Conservation (phyloP, 2,888 invertebrate genomes). For the Leptinotarsa tumamoca region DNA sequence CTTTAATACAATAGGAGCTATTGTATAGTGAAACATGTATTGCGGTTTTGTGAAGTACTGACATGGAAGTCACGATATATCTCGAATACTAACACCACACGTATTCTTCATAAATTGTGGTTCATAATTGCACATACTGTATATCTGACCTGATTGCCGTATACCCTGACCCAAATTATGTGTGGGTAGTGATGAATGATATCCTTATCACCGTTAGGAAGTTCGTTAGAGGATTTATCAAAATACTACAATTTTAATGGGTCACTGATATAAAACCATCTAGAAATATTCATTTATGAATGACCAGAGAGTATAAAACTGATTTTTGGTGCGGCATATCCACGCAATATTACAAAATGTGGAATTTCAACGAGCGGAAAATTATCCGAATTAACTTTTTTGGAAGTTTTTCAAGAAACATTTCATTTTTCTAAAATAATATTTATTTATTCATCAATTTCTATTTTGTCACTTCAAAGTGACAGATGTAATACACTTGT, state of each 20-base stretch:
- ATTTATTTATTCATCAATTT: no score
- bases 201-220: constrained; percentile 16
- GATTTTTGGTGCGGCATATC: neutral
- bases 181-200: constrained; percentile 22
- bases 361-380: neutral
- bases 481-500: no score
- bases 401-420: neutral
- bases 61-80: no score
- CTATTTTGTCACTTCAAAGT: no score
- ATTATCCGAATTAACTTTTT: neutral
- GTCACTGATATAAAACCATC: constrained; percentile 10
- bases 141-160: constrained; percentile 23
- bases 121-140: neutral
- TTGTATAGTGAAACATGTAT: no score
- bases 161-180: constrained; percentile 23
- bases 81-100: no score
- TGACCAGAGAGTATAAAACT: neutral
- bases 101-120: no score
- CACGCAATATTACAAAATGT: neutral
- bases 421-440: no score
- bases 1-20: no score
- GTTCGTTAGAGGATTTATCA: constrained; percentile 14
- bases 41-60: no score
- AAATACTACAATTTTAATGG: constrained; percentile 11
- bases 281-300: constrained; percentile 4